Base-by-base conservation (phyloP, 2,113 vertebrate genomes). In the Dromiciops gliroides region DNA sequence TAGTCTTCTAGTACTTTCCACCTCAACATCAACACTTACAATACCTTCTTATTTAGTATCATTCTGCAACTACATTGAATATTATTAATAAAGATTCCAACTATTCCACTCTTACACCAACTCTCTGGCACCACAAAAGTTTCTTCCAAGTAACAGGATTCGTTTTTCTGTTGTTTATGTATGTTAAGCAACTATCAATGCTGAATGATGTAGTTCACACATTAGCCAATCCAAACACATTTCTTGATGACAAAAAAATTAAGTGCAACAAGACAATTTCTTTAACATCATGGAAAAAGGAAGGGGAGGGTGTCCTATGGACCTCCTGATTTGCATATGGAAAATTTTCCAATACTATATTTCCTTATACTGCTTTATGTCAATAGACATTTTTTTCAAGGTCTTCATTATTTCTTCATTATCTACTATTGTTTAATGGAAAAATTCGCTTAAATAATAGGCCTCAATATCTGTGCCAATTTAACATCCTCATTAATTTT, bases 401-500 rank as follows among this genome's bases (percentile, higher is more conserved):
- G 37, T 60, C 10, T 94, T 90, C 25, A 90, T 90, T 92, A 23
- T 93, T 94, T 96, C 48, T 93, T 28, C 91, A 31, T 92, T 93
- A 8, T 90, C 44, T 95, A 92, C 6, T 49, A 48, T 47, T 48
- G 48, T 50, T 51, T 89, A 96, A 93, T 91, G 37, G 91, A 1
- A 90, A 50, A 96, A 95, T 56, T 48, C 47, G 89, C 31, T 23
- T 83, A 94, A 92, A 92, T 94, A 94, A 93, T 1, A 47, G 93
- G 11, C 48, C 48, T 94, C 22, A 95, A 25, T 91, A 91, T 23
- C 8, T 91, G 4, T 50, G 95, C 89, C 8, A 25, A 51, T 94
- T 89, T 96, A 93, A 89, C 11, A 93, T 93, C 22, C 53, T 75
- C 50, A 67, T 91, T 96, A 92, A 91, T 97, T 56, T 93, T 94